Evolutionary conservation across 2,888 invertebrate genomes (phyloP).

Genomic region (Iphiclides podalirius): DNA sequence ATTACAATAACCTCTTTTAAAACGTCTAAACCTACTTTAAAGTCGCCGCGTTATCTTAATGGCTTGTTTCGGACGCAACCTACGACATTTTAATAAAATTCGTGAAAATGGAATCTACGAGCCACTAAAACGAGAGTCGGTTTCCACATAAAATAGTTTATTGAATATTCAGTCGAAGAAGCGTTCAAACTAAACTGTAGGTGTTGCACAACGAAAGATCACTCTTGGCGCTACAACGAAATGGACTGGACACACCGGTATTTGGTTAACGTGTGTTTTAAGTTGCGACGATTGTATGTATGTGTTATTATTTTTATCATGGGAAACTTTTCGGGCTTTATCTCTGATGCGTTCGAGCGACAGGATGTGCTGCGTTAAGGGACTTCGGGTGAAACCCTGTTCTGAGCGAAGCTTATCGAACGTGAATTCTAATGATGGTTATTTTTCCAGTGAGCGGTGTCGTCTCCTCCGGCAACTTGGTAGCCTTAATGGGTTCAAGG

Average conservation of each 20-base stretch:
- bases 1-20: background rate
- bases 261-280: too few relatives aligned
- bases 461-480: constrained; percentile 83
- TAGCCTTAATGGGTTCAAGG: constrained; percentile 88
- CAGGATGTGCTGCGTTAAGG: background rate
- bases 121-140: background rate
- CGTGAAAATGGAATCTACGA: background rate
- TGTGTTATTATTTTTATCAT: too few relatives aligned
- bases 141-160: constrained; percentile 1
- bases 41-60: background rate
- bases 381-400: too few relatives aligned
- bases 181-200: background rate
- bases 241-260: too few relatives aligned
- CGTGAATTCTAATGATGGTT: constrained; percentile 10
- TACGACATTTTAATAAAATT: constrained; percentile 1
- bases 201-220: constrained; percentile 1
- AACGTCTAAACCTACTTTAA: too few relatives aligned
- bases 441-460: constrained; percentile 83
- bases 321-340: too few relatives aligned
- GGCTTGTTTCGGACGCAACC: background rate
- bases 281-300: too few relatives aligned
- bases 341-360: too few relatives aligned
- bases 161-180: background rate
- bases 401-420: background rate
- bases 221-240: too few relatives aligned